These are phyloP conservation scores for Oegoconia quadripuncta DNA, from an alignment of 2,888 invertebrate species.

Conservation along the genomic window DNA sequence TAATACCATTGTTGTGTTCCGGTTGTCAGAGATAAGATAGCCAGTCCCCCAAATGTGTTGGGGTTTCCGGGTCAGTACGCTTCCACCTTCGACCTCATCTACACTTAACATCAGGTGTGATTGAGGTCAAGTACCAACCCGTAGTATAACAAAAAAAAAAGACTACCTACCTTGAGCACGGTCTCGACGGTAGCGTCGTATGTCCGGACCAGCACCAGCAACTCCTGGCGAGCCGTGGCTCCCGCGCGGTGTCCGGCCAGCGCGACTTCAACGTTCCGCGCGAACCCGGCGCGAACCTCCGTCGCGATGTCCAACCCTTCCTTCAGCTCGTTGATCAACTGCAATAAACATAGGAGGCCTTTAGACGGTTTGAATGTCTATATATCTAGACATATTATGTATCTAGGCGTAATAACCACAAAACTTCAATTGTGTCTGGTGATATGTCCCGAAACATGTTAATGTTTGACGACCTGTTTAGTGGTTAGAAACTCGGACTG, in stretches of 20 bases:
- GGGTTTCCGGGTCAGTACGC: too few relatives aligned
- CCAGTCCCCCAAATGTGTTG: too few relatives aligned
- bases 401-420: too few relatives aligned
- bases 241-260: constrained; percentile 44
- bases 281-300: constrained; percentile 87
- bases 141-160: not conserved
- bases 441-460: too few relatives aligned
- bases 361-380: not conserved
- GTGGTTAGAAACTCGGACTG: too few relatives aligned
- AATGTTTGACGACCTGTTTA: too few relatives aligned
- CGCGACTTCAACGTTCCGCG: constrained; percentile 81
- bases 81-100: too few relatives aligned
- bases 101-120: too few relatives aligned
- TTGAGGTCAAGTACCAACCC: not conserved
- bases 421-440: too few relatives aligned
- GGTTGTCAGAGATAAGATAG: too few relatives aligned
- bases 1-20: too few relatives aligned
- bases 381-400: not conserved
- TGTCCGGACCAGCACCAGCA: constrained; percentile 81
- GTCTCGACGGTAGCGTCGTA: constrained; percentile 89
- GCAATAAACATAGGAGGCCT: constrained; percentile 17
- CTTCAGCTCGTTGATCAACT: constrained; percentile 92
- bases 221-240: constrained; percentile 53
- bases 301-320: constrained; percentile 93
- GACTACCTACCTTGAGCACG: constrained; percentile 80